These are phyloP conservation scores for Gryllus bimaculatus DNA, from an alignment of 1,140 invertebrate species.

Conservation along the genomic window DNA sequence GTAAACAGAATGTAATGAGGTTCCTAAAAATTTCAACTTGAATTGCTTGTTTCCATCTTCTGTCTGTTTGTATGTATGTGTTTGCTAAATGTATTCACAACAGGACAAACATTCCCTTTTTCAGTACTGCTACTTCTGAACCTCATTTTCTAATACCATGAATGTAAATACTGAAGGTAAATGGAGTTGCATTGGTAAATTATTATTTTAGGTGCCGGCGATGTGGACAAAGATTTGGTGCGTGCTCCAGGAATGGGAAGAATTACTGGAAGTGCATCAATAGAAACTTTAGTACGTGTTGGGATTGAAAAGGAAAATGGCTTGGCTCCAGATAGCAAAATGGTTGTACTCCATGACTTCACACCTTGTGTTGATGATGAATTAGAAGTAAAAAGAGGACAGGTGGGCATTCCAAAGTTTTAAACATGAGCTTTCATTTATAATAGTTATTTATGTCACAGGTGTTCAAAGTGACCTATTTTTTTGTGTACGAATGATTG, in stretches of 20 bases:
- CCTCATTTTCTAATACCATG: no score
- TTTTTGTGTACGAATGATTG: neutral
- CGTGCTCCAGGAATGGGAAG: conserved; percentile 64
- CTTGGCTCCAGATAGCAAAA: conserved; percentile 83
- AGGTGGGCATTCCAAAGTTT: conserved; percentile 34
- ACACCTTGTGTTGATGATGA: conserved; percentile 92
- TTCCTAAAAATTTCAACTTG: no score
- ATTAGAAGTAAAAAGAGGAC: conserved; percentile 65
- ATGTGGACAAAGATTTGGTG: conserved; percentile 63
- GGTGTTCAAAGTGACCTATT: no score
- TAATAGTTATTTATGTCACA: no score
- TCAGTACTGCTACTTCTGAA: no score
- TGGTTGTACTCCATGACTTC: conserved; percentile 92
- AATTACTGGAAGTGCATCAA: conserved; percentile 89
- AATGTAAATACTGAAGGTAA: no score
- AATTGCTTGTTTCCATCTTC: no score
- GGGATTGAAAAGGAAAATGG: conserved; percentile 92
- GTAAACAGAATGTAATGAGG: no score
- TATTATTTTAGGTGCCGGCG: conserved; percentile 28
- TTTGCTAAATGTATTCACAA: no score
- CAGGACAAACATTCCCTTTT: no score
- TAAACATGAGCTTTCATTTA: neutral
- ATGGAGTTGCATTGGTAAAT: no score
- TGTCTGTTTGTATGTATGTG: no score
- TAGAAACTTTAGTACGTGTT: conserved; percentile 86